phyloP scores from a whole-genome alignment of 1,140 invertebrate genomes.

The Vanessa tameamea region DNA sequence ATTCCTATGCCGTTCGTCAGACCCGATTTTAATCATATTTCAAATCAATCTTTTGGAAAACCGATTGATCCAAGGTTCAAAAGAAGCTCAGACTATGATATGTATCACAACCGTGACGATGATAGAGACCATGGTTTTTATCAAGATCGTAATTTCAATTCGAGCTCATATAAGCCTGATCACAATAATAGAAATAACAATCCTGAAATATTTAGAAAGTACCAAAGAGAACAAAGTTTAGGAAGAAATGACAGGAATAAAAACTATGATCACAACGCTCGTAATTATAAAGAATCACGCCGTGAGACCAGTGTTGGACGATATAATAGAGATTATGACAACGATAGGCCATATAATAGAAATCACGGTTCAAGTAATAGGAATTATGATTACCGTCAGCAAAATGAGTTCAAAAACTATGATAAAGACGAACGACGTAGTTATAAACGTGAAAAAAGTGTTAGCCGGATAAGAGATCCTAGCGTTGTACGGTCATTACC shows the following conservation, averaged over 20 bases:
- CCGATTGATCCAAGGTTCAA: slow-evolving; percentile 59
- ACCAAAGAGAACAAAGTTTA: slow-evolving; percentile 43
- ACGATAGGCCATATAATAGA: slow-evolving; percentile 37
- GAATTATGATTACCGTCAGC: slow-evolving; percentile 30
- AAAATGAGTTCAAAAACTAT: slow-evolving; percentile 40
- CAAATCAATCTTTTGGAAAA: slow-evolving; percentile 28
- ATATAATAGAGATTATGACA: slow-evolving; percentile 47
- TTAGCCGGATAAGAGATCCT: slow-evolving; percentile 20
- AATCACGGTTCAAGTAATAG: slow-evolving; percentile 27
- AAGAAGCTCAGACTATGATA: slow-evolving; percentile 51
- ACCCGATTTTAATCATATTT: slow-evolving; percentile 43
- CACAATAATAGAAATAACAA: slow-evolving; percentile 29
- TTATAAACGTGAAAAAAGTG: slow-evolving; percentile 45
- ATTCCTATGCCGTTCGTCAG: slow-evolving; percentile 31
- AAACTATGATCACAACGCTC: slow-evolving; percentile 41
- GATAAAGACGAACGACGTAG: slow-evolving; percentile 35
- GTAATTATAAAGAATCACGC: slow-evolving; percentile 41
- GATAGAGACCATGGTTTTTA: slow-evolving; percentile 34
- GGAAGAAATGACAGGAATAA: slow-evolving; percentile 50
- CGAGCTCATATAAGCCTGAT: slow-evolving; percentile 34
- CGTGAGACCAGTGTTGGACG: slow-evolving; percentile 47
- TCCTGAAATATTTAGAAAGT: slow-evolving; percentile 41
- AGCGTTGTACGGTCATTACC: slow-evolving; percentile 18
- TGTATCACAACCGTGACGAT: slow-evolving; percentile 38
- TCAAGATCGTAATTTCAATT: slow-evolving; percentile 33